A percentile compares a stretch with the other conserved stretches of the same genome.
Conservation (phyloP, 2,888 invertebrate species). For the Hanleya hanleyi region DNA sequence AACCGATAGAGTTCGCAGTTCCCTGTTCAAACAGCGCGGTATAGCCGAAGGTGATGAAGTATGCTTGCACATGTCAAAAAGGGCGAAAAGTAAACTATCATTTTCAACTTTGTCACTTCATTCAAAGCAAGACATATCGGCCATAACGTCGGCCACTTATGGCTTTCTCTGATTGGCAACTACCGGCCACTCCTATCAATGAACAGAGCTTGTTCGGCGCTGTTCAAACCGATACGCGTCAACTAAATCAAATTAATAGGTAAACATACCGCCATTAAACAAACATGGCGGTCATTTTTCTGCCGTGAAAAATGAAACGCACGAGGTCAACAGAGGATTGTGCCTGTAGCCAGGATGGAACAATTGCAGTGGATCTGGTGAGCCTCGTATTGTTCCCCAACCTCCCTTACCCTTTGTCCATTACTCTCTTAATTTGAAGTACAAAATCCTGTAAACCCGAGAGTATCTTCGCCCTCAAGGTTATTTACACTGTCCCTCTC, state of each 20-base stretch:
- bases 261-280: not conserved
- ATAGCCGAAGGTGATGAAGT: not conserved
- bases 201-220: too few relatives aligned
- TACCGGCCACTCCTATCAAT: too few relatives aligned
- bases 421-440: too few relatives aligned
- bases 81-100: not conserved
- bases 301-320: not conserved
- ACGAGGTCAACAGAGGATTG: constrained; percentile 5
- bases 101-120: not conserved
- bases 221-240: not conserved
- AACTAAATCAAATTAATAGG: not conserved
- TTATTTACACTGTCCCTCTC: not conserved
- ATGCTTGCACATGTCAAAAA: not conserved
- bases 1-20: too few relatives aligned
- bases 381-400: too few relatives aligned
- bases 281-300: not conserved
- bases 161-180: too few relatives aligned
- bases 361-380: not conserved
- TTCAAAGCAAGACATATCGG: not conserved
- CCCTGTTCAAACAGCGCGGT: not conserved
- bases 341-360: not conserved
- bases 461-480: not conserved
- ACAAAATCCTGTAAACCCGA: too few relatives aligned
- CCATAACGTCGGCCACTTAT: not conserved
- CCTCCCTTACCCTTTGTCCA: too few relatives aligned